Base-by-base conservation (phyloP, 1,140 invertebrate species). In the Nebria ingens region DNA sequence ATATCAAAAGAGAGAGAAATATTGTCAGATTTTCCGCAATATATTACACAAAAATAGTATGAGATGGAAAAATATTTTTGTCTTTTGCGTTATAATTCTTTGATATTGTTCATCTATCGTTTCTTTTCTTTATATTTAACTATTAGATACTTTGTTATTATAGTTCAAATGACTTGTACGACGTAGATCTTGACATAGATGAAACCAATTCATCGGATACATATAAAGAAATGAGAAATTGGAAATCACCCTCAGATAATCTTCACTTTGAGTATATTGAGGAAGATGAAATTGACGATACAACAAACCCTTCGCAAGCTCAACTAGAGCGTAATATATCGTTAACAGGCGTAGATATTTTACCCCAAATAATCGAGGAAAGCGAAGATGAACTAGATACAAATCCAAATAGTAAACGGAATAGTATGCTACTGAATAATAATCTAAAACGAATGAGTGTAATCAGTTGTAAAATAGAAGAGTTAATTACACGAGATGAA, bases 321-420 rank as follows among this genome's bases (percentile, higher is more conserved):
- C 12, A 9, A 70, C 74, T 57, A 69, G 71, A 54, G 71, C 68
- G 51, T 61, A 67, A 54, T 19, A 67, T 68, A 56, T 72, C 71
- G 59, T 64, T 71, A 29, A 71, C 71, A 54, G 73, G 72, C 19
- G 70, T 74, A 40, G 68, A 74, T 58, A 72, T 74, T 60, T 64
- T 76, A 55, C 73, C 74, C 22, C 70, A 73, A 63, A 76, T 76
- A 61, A 67, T 70, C 0, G 74, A 76, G 61, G 74, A 74, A 62
- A 73, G 66, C 40, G 72, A 74, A 62, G 68, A 69, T 4, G 50
- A 51, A 9, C 13, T 25, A 53, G 52, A 25, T 15, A 20, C 2
- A 13, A 53, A 71, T 4, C 58, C 57, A 23, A 59, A 56, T 59
- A 65, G 68, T 22, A 53, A 45, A 11, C 6, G 15, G 4, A 17